phyloP scores from a whole-genome alignment of 2,797 vertebrate genomes.

The Morus bassanus region DNA sequence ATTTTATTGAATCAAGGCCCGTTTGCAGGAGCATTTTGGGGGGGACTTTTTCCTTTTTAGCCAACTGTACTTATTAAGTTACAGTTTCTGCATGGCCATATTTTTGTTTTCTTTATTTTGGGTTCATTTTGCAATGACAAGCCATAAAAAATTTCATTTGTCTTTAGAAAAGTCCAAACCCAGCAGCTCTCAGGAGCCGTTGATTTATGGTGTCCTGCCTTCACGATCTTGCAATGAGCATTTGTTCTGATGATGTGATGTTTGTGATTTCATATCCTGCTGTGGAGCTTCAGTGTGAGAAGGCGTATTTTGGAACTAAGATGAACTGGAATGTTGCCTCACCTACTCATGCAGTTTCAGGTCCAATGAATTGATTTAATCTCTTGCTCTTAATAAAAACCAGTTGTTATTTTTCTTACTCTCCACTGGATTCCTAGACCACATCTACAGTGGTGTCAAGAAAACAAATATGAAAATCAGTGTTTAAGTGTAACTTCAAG shows the following conservation, averaged over 20 bases:
- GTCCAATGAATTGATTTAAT: constrained; percentile 68
- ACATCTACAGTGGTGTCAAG: constrained; percentile 26
- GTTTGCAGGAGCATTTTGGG: neutral
- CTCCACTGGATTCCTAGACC: constrained; percentile 27
- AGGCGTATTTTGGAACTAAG: constrained; percentile 60
- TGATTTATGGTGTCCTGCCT: constrained; percentile 58
- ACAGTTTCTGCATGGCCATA: neutral
- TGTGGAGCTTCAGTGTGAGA: constrained; percentile 59
- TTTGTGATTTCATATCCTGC: constrained; percentile 71
- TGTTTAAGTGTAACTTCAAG: neutral
- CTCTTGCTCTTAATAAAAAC: constrained; percentile 62
- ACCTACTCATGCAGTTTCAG: constrained; percentile 66
- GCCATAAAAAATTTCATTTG: neutral
- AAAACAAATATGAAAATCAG: neutral
- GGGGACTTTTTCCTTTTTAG: neutral
- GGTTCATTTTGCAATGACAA: constrained; percentile 25
- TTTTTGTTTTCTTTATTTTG: constrained; percentile 43
- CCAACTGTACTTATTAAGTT: neutral
- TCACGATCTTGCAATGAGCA: constrained; percentile 41
- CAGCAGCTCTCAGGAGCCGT: constrained; percentile 20
- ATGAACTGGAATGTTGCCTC: constrained; percentile 66
- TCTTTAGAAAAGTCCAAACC: constrained; percentile 31
- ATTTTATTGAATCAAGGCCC: neutral
- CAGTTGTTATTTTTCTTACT: constrained; percentile 64
- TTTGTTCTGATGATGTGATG: constrained; percentile 70